These are phyloP conservation scores for Cerastis rubricosa DNA, from an alignment of 2,888 invertebrate genomes.

Conservation along the genomic window DNA sequence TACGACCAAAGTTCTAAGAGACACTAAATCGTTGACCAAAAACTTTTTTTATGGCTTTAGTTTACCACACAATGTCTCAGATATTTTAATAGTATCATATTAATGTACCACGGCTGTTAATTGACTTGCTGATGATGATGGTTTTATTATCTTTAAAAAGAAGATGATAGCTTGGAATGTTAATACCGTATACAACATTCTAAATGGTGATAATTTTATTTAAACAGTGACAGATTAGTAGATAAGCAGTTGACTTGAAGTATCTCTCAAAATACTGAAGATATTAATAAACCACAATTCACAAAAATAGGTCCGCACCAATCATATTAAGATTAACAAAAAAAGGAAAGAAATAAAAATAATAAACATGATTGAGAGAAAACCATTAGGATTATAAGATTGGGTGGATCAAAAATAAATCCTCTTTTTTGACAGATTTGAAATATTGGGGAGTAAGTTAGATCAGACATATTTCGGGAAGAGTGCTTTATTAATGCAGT, in stretches of 20 bases:
- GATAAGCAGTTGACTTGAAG: not conserved
- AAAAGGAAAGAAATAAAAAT: conserved; percentile 20
- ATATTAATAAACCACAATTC: not conserved
- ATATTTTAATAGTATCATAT: conserved; percentile 42
- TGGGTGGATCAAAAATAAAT: conserved; percentile 43
- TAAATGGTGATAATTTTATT: conserved; percentile 17
- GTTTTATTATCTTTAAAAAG: conserved; percentile 27
- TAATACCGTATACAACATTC: conserved; percentile 17
- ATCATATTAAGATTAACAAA: conserved; percentile 31
- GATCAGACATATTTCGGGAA: conserved; percentile 31
- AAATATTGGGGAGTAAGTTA: conserved; percentile 36
- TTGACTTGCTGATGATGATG: conserved; percentile 22
- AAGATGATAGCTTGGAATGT: conserved; percentile 32
- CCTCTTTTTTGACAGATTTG: conserved; percentile 39
- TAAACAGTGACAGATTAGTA: conserved; percentile 10
- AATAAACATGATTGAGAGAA: conserved; percentile 39
- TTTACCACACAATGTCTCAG: conserved; percentile 29
- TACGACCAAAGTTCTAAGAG: conserved; percentile 31
- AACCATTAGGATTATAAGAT: conserved; percentile 57
- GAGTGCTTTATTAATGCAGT: conserved; percentile 11
- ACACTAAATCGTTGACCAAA: conserved; percentile 34
- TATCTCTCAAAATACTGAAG: not conserved
- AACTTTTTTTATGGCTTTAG: conserved; percentile 42
- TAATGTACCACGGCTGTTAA: conserved; percentile 30
- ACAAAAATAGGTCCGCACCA: not conserved